phyloP scores from a whole-genome alignment of 1,140 invertebrate species.

The Heliothis subflexa region DNA sequence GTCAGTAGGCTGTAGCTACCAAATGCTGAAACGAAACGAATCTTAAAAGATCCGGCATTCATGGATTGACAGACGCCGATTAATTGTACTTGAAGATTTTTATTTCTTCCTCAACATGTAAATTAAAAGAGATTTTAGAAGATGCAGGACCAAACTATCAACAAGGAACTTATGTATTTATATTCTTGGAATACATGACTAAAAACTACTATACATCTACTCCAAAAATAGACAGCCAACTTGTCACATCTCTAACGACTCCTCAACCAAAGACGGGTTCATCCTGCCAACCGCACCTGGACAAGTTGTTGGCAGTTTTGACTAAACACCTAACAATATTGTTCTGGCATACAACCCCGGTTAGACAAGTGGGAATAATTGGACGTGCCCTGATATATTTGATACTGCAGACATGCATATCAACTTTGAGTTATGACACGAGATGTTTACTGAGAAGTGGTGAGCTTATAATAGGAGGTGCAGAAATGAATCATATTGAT shows the following conservation, averaged over 20 bases:
- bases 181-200: not conserved
- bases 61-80: too few species aligned
- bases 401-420: constrained; percentile 6
- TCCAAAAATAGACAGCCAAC: constrained; percentile 2
- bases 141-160: too few species aligned
- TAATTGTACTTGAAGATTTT: too few species aligned
- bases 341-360: constrained; percentile 18
- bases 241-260: not conserved
- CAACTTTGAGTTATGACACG: constrained; percentile 1
- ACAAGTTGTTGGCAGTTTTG: constrained; percentile 40
- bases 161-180: too few species aligned
- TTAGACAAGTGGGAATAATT: constrained; percentile 31
- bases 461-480: not conserved
- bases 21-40: too few species aligned
- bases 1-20: too few species aligned
- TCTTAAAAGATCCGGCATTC: too few species aligned
- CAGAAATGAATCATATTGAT: not conserved
- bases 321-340: constrained; percentile 23
- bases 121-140: too few species aligned
- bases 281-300: constrained; percentile 6
- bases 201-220: not conserved
- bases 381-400: constrained; percentile 56
- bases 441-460: constrained; percentile 3
- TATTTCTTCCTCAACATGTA: too few species aligned
- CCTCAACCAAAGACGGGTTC: not conserved